Conservation (phyloP, 2,113 vertebrate species). For the Labeo catla region DNA sequence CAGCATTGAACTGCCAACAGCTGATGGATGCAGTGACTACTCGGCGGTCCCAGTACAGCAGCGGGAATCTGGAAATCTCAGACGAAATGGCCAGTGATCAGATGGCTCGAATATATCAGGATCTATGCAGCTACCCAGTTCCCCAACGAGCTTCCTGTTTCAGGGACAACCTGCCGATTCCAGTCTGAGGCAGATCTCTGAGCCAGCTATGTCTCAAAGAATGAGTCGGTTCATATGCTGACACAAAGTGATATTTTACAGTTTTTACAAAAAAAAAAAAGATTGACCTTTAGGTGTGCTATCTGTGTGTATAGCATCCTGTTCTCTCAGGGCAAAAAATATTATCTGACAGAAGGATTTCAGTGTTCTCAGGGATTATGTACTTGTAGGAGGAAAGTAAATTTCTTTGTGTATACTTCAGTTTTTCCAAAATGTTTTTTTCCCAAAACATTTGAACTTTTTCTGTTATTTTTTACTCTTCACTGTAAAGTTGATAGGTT, state of each 20-base stretch:
- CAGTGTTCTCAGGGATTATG: constrained; percentile 49
- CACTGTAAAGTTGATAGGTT: constrained; percentile 74
- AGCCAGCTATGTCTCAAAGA: constrained; percentile 29
- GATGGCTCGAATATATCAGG: constrained; percentile 80
- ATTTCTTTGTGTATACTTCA: constrained; percentile 7
- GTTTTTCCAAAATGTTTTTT: not conserved
- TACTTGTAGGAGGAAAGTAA: not conserved
- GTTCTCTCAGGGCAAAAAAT: constrained; percentile 16
- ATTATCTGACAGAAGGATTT: not conserved
- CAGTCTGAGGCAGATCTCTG: constrained; percentile 75
- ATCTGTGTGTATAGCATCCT: not conserved
- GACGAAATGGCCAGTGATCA: constrained; percentile 72
- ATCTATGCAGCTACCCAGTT: constrained; percentile 75
- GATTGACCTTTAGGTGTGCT: not conserved
- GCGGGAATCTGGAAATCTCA: constrained; percentile 68
- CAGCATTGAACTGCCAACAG: constrained; percentile 76
- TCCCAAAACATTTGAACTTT: not conserved
- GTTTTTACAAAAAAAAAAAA: not conserved
- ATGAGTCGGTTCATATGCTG: constrained; percentile 21
- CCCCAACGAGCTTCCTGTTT: constrained; percentile 82
- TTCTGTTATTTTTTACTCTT: constrained; percentile 14
- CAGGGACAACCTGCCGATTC: constrained; percentile 90
- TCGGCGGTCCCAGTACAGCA: constrained; percentile 71
- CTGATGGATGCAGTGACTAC: constrained; percentile 73
- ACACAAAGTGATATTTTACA: not conserved